A percentile compares a stretch with the other conserved stretches of the same genome.
These are phyloP conservation scores for Spatula versicolor DNA, from an alignment of 2,797 vertebrate species.

Conservation along the genomic window DNA sequence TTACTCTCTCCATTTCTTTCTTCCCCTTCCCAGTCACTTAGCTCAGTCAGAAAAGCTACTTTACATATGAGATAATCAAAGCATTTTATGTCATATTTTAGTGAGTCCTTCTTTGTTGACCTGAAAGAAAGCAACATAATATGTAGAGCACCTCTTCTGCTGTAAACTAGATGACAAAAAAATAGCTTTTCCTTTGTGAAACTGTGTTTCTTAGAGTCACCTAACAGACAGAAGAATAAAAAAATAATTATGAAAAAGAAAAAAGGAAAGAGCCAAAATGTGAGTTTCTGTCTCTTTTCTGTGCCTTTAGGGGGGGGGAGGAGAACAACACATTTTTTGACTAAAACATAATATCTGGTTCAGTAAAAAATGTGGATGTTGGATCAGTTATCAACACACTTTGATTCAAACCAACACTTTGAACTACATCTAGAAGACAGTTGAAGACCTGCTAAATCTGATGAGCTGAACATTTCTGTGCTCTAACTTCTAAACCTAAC, in stretches of 20 bases:
- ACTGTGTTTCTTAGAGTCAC: not conserved
- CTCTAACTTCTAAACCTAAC: not conserved
- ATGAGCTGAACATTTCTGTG: not conserved
- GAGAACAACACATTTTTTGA: not conserved
- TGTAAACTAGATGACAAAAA: conserved; percentile 56
- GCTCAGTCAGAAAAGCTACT: not conserved
- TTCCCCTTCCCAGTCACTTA: not conserved
- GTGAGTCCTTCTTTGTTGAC: conserved; percentile 22
- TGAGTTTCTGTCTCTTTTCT: not conserved
- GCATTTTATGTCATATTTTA: conserved; percentile 25
- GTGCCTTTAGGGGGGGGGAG: not conserved
- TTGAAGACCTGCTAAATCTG: not conserved
- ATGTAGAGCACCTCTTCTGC: conserved; percentile 18
- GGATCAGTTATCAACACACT: not conserved
- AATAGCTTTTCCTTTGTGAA: conserved; percentile 3
- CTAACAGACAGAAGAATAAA: not conserved
- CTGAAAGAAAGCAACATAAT: conserved; percentile 4
- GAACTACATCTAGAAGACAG: not conserved
- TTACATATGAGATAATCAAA: not conserved
- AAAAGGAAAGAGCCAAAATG: not conserved
- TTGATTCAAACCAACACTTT: not conserved
- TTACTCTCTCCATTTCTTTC: not conserved
- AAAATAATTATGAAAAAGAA: too few relatives aligned
- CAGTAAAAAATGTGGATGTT: not conserved
- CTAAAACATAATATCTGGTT: not conserved